Conservation (phyloP, 2,888 invertebrate species). For the Dryomyza anilis region DNA sequence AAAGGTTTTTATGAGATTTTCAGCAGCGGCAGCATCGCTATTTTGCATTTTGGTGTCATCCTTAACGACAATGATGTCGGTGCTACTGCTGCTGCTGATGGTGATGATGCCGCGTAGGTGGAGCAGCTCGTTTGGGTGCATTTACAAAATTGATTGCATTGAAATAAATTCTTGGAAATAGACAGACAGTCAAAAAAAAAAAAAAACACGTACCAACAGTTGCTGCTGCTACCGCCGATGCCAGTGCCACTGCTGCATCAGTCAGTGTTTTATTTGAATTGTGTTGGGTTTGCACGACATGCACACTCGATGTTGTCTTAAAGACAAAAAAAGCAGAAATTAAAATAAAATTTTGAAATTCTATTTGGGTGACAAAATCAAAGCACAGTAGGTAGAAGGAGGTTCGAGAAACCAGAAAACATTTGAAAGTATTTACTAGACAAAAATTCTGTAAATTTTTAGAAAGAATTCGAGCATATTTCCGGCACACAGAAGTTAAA, state of each 20-base stretch:
- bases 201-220: no score
- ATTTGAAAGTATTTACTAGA: no score
- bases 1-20: neutral
- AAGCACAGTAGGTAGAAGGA: no score
- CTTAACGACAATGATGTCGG: neutral
- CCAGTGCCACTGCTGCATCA: no score
- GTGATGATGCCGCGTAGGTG: neutral
- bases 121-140: slow-evolving; percentile 8
- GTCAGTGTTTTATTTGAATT: neutral
- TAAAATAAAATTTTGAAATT: no score
- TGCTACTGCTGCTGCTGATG: neutral
- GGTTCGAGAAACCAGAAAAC: no score
- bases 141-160: slow-evolving; percentile 26
- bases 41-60: slow-evolving; percentile 19
- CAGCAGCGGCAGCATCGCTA: neutral
- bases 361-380: no score
- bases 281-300: neutral
- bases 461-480: no score
- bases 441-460: no score
- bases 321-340: neutral
- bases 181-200: neutral
- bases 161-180: slow-evolving; percentile 16
- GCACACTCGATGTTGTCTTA: neutral
- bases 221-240: no score
- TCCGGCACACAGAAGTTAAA: no score